These are phyloP conservation scores for Hyposmocoma kahamanoa DNA, from an alignment of 1,140 invertebrate genomes.

Conservation along the genomic window DNA sequence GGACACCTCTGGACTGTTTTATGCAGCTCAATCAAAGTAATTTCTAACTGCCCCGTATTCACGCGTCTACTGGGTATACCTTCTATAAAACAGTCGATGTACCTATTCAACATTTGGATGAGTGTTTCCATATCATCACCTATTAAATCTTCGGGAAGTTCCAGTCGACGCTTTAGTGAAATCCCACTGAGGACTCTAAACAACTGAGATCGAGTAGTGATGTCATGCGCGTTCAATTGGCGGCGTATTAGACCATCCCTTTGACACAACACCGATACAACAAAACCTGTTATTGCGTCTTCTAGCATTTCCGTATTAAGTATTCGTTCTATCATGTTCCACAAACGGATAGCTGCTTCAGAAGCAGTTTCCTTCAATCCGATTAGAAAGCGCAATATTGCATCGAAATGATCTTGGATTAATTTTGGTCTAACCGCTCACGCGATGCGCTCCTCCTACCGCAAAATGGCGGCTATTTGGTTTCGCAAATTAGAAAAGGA, in stretches of 20 bases:
- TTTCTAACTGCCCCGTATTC: constrained; percentile 12
- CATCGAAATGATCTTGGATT: constrained; percentile 28
- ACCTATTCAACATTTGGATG: constrained; percentile 14
- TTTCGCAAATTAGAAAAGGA: too few species aligned
- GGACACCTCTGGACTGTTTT: constrained; percentile 14
- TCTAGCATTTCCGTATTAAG: constrained; percentile 19
- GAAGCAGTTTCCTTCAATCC: constrained; percentile 23
- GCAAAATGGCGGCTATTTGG: too few species aligned
- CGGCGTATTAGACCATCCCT: constrained; percentile 20
- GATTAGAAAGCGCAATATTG: constrained; percentile 25
- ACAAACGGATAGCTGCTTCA: constrained; percentile 20
- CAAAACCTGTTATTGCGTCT: constrained; percentile 26
- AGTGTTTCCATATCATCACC: constrained; percentile 13
- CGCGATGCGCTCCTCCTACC: too few species aligned
- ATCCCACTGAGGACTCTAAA: constrained; percentile 25
- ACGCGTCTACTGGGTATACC: constrained; percentile 12
- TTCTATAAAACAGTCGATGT: constrained; percentile 14
- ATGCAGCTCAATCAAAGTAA: constrained; percentile 15
- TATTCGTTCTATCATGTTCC: constrained; percentile 24
- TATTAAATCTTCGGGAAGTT: constrained; percentile 18
- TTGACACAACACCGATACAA: constrained; percentile 20
- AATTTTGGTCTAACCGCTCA: constrained; percentile 23
- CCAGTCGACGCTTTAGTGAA: constrained; percentile 20
- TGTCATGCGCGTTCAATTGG: constrained; percentile 16
- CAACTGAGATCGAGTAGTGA: constrained; percentile 15